Evolutionary conservation across 2,888 invertebrate species (phyloP).

Genomic region (Nymphalis urticae): DNA sequence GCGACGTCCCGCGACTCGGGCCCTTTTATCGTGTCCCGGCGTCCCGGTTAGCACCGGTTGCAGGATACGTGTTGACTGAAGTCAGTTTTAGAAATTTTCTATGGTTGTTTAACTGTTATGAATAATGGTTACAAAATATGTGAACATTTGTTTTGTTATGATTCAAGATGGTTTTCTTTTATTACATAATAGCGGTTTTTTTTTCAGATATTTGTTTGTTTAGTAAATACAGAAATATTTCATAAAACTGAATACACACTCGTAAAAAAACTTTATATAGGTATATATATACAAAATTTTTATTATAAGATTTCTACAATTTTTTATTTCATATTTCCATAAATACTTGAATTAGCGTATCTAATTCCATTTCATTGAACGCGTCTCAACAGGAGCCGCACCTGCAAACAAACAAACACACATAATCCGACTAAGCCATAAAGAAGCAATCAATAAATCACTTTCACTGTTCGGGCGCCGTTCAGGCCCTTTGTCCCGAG

Average conservation of each 20-base stretch:
- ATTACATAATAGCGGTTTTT: too few relatives aligned
- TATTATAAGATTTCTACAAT: slow-evolving; percentile 10
- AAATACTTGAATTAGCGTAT: slow-evolving; percentile 33
- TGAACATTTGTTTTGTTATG: neutral
- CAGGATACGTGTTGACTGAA: slow-evolving; percentile 27
- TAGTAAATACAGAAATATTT: too few relatives aligned
- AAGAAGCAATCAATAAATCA: slow-evolving; percentile 78
- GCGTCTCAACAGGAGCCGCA: slow-evolving; percentile 58
- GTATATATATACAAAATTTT: too few relatives aligned
- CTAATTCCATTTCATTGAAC: slow-evolving; percentile 34
- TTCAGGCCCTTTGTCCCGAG: slow-evolving; percentile 58
- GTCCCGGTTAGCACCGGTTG: slow-evolving; percentile 21
- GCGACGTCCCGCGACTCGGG: slow-evolving; percentile 42
- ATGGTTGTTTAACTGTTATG: neutral
- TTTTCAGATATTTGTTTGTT: too few relatives aligned
- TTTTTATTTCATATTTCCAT: slow-evolving; percentile 32
- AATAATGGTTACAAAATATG: neutral
- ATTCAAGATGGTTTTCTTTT: too few relatives aligned
- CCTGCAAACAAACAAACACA: slow-evolving; percentile 62
- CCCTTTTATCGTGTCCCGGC: slow-evolving; percentile 25
- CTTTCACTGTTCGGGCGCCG: slow-evolving; percentile 72
- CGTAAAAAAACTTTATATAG: too few relatives aligned
- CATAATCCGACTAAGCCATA: slow-evolving; percentile 68
- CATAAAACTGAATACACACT: too few relatives aligned
- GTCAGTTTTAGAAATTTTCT: neutral